These are phyloP conservation scores for Lysandra coridon DNA, from an alignment of 2,888 invertebrate species.

Conservation along the genomic window DNA sequence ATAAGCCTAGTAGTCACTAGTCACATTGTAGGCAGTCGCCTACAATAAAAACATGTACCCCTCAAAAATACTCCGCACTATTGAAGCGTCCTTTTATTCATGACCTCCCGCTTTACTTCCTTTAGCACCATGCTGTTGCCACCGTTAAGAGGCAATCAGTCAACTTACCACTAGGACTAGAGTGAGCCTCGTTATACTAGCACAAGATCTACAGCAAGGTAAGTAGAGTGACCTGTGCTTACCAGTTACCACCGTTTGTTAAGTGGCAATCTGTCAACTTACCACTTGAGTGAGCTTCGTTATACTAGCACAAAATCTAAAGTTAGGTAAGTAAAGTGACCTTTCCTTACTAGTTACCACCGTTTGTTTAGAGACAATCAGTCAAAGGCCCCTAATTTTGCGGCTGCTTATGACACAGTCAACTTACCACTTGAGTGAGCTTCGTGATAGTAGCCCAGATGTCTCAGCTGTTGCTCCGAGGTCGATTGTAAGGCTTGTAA, in stretches of 20 bases:
- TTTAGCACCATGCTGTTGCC: not conserved
- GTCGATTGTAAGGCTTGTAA: no score
- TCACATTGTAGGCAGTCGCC: no score
- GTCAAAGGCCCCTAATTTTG: no score
- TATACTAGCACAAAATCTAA: conserved; percentile 53
- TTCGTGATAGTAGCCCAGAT: conserved; percentile 58
- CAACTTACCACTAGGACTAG: no score
- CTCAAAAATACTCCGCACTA: no score
- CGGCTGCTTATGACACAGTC: not conserved
- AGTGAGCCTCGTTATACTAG: no score
- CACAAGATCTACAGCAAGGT: conserved; percentile 45
- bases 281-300: conserved; percentile 87
- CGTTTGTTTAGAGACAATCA: not conserved
- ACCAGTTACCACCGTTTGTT: not conserved
- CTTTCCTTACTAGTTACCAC: not conserved
- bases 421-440: conserved; percentile 85
- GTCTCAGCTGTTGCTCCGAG: conserved; percentile 86
- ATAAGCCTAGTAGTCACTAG: no score
- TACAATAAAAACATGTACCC: no score
- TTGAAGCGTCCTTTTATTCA: no score
- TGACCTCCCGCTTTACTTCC: no score
- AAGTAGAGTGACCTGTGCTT: no score
- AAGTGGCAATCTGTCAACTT: conserved; percentile 52
- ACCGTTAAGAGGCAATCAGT: not conserved
- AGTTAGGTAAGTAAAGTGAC: no score